Conservation (phyloP, 2,888 invertebrate species). For the Cataglyphis livida region DNA sequence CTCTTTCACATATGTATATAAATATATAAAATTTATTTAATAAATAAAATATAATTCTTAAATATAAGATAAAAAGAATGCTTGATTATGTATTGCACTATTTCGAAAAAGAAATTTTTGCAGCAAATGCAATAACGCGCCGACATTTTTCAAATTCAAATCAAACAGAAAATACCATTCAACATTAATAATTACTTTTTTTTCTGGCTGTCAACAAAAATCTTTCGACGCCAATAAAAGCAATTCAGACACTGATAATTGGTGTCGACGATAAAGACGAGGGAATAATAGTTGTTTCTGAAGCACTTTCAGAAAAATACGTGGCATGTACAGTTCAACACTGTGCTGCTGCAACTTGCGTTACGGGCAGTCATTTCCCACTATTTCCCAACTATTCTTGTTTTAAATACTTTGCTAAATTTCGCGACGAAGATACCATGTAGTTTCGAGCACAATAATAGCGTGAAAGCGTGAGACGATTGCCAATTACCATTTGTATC, state of each 20-base stretch:
- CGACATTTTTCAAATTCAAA: background rate
- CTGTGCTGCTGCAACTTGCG: conserved; percentile 3
- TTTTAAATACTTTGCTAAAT: background rate
- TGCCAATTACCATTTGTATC: background rate
- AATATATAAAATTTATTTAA: conserved; percentile 9
- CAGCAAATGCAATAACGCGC: background rate
- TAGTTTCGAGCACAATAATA: background rate
- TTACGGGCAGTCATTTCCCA: conserved; percentile 23
- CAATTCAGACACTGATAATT: conserved; percentile 39
- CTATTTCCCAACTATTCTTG: conserved; percentile 20
- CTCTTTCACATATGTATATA: background rate
- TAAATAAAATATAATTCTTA: background rate
- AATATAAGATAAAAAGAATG: background rate
- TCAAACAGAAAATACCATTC: background rate
- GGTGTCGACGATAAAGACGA: conserved; percentile 22
- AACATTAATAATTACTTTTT: conserved; percentile 16
- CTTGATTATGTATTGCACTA: background rate
- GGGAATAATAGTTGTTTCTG: conserved; percentile 24
- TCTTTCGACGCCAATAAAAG: conserved; percentile 18
- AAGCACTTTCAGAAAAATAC: conserved; percentile 34
- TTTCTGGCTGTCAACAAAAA: conserved; percentile 1
- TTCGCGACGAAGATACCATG: background rate
- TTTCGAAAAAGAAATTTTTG: background rate
- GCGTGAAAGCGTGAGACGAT: background rate
- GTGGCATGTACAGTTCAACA: background rate